Conservation (phyloP, 2,113 vertebrate species). For the Stercorarius parasiticus region DNA sequence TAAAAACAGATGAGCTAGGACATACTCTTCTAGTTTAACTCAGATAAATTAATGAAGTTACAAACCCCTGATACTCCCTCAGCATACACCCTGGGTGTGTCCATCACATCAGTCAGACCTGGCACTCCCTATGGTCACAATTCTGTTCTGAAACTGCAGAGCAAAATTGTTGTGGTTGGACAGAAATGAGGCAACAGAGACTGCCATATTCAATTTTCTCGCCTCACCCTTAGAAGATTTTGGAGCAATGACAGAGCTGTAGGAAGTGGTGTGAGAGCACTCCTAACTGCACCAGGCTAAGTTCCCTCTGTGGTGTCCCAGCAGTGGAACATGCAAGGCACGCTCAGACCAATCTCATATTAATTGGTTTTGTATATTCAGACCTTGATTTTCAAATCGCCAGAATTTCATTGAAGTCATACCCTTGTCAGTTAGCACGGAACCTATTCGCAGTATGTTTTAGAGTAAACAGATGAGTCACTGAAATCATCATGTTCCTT, state of each 20-base stretch:
- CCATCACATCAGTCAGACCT: background rate
- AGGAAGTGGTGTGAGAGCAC: background rate
- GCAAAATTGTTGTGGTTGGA: background rate
- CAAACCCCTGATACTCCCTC: background rate
- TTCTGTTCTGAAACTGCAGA: background rate
- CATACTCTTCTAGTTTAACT: background rate
- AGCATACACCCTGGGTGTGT: constrained; percentile 35
- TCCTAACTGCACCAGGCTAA: background rate
- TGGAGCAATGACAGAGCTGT: background rate
- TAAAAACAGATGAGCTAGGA: background rate
- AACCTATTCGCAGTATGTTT: background rate
- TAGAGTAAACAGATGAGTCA: constrained; percentile 24
- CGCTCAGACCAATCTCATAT: background rate
- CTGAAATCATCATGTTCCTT: background rate
- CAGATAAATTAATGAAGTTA: background rate
- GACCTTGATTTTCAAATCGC: background rate
- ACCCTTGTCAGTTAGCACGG: background rate
- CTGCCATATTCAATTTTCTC: background rate
- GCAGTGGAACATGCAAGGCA: background rate
- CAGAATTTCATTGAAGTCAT: background rate
- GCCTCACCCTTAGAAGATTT: background rate
- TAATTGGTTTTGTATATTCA: background rate
- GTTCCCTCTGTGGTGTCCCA: background rate
- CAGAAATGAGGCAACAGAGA: background rate
- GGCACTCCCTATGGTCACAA: background rate